Conservation (phyloP, 92 coral and sea anemone species). For the Palythoa caribaeorum region DNA sequence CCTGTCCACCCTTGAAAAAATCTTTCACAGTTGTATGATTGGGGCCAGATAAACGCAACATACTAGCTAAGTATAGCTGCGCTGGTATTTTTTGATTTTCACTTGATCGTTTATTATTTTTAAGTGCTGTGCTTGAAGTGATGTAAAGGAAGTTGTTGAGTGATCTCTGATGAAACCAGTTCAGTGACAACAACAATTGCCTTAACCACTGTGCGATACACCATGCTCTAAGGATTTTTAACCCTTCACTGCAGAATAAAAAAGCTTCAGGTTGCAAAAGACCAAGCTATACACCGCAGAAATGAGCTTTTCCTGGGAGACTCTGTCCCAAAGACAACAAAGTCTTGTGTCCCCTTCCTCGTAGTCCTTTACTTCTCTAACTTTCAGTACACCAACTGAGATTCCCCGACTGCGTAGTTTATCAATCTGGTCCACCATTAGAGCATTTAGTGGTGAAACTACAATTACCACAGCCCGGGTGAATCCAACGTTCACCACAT, state of each 20-base stretch:
- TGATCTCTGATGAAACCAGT: too few relatives aligned
- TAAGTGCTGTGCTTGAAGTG: conserved; percentile 18
- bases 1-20: conserved; percentile 36
- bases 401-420: too few relatives aligned
- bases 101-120: conserved; percentile 55
- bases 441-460: conserved; percentile 54
- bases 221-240: too few relatives aligned
- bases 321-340: too few relatives aligned
- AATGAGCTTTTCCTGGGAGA: too few relatives aligned
- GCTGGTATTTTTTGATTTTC: conserved; percentile 64
- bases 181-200: too few relatives aligned
- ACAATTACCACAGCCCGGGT: conserved; percentile 31
- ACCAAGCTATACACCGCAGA: too few relatives aligned
- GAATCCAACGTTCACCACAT: too few relatives aligned
- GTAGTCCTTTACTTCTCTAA: background rate
- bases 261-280: background rate
- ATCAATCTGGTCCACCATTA: conserved; percentile 55
- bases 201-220: too few relatives aligned
- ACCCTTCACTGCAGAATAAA: too few relatives aligned
- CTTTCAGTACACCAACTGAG: too few relatives aligned
- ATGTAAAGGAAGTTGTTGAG: conserved; percentile 27
- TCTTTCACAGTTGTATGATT: conserved; percentile 50
- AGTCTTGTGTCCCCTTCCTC: conserved; percentile 1
- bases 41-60: conserved; percentile 42
- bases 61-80: conserved; percentile 52